phyloP scores from a whole-genome alignment of 2,113 vertebrate species.

The Columba janthina region DNA sequence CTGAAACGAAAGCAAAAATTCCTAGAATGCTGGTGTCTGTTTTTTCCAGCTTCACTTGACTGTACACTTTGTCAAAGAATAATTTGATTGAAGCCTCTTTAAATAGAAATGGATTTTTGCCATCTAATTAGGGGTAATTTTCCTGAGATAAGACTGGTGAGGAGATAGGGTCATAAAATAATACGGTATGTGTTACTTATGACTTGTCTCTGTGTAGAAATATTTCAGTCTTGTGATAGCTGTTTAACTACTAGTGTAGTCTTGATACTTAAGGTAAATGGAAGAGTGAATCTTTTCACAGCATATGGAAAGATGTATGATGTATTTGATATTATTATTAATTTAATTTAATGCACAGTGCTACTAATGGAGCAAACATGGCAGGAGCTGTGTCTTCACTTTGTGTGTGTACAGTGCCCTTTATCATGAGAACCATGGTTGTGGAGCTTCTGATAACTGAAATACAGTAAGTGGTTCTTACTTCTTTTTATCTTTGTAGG shows the following conservation, averaged over 20 bases:
- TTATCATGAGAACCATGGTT: slow-evolving; percentile 61
- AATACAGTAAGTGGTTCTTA: not conserved
- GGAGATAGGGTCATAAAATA: no score
- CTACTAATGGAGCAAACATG: not conserved
- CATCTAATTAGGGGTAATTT: no score
- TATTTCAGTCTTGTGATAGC: not conserved
- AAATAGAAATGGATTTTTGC: no score
- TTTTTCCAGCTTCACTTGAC: not conserved
- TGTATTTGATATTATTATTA: not conserved
- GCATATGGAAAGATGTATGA: not conserved
- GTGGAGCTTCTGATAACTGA: slow-evolving; percentile 61
- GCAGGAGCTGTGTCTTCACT: slow-evolving; percentile 63
- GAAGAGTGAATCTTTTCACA: not conserved
- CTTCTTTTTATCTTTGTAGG: slow-evolving; percentile 35
- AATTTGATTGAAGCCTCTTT: not conserved
- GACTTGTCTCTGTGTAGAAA: not conserved
- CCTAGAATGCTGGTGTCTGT: not conserved
- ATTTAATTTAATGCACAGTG: not conserved
- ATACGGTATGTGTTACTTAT: not conserved
- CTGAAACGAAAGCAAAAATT: not conserved
- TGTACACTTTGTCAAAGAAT: not conserved
- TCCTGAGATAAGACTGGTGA: no score
- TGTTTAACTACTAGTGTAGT: not conserved
- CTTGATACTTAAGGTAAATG: not conserved
- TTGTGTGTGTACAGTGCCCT: slow-evolving; percentile 65